Percentiles rank a stretch among this genome's conserved stretches.
Evolutionary conservation across 2,797 vertebrate genomes (phyloP).

Genomic region (Acanthornis magna): DNA sequence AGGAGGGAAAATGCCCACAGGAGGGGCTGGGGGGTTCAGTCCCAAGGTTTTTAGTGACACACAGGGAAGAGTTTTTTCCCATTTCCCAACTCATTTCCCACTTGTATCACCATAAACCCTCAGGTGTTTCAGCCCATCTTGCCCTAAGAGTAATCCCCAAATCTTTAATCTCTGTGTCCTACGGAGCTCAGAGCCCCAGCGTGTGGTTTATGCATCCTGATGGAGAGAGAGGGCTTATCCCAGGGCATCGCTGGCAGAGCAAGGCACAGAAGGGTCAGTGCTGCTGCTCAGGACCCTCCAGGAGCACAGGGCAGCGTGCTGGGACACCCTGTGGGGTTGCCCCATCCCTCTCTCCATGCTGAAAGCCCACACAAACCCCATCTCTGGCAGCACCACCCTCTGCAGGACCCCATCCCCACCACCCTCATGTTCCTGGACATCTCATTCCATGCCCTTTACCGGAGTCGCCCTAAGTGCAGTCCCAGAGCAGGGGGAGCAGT

Average conservation of each 20-base stretch:
- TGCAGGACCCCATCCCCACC: not conserved
- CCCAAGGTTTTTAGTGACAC: not conserved
- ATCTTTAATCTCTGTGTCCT: not conserved
- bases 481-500: not conserved
- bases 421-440: accelerated
- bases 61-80: not conserved
- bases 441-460: not conserved
- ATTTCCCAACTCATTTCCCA: not conserved
- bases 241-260: not conserved
- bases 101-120: not conserved
- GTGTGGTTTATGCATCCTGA: accelerated
- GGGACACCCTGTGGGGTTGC: accelerated
- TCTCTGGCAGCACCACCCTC: not conserved
- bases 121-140: accelerated
- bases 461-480: accelerated
- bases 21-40: not conserved
- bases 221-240: not conserved
- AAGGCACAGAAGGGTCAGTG: not conserved
- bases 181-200: accelerated
- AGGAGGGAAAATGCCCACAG: not conserved
- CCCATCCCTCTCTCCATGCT: accelerated
- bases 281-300: not conserved
- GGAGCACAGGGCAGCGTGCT: accelerated
- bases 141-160: accelerated
- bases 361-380: not conserved